A percentile compares a stretch with the other conserved stretches of the same genome.
These are phyloP conservation scores for Limnothrissa miodon DNA, from an alignment of 2,113 vertebrate species.

Conservation along the genomic window DNA sequence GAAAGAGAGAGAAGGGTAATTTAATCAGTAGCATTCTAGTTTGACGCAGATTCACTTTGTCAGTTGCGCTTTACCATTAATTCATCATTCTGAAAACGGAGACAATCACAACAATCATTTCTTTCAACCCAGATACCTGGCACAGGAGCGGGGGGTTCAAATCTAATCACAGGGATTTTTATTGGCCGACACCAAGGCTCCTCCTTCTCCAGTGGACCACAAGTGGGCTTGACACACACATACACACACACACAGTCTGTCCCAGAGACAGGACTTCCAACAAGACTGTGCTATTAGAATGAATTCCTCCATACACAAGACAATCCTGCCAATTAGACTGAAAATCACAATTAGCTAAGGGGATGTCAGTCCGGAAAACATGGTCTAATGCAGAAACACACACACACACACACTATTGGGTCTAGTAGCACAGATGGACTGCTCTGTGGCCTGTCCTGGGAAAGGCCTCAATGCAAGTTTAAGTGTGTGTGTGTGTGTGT, in stretches of 20 bases:
- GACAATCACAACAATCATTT: constrained; percentile 65
- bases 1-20: constrained; percentile 50
- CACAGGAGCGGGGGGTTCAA: constrained; percentile 50
- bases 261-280: background rate
- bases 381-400: background rate
- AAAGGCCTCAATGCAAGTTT: constrained; percentile 42
- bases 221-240: background rate
- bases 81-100: constrained; percentile 67
- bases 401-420: constrained; percentile 38
- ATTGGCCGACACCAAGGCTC: constrained; percentile 51
- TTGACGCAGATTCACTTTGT: constrained; percentile 70
- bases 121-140: constrained; percentile 63
- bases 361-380: constrained; percentile 29
- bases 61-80: constrained; percentile 65
- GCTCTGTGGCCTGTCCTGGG: constrained; percentile 60
- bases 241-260: background rate
- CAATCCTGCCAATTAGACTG: constrained; percentile 42
- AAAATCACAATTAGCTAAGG: constrained; percentile 37
- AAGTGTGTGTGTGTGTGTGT: constrained; percentile 15
- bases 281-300: background rate
- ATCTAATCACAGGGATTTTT: constrained; percentile 58
- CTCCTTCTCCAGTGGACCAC: background rate
- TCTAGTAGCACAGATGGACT: constrained; percentile 67
- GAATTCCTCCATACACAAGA: constrained; percentile 4
- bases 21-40: constrained; percentile 61